These are phyloP conservation scores for Drosophila paracracens DNA, from an alignment of 2,888 invertebrate species.

Conservation along the genomic window DNA sequence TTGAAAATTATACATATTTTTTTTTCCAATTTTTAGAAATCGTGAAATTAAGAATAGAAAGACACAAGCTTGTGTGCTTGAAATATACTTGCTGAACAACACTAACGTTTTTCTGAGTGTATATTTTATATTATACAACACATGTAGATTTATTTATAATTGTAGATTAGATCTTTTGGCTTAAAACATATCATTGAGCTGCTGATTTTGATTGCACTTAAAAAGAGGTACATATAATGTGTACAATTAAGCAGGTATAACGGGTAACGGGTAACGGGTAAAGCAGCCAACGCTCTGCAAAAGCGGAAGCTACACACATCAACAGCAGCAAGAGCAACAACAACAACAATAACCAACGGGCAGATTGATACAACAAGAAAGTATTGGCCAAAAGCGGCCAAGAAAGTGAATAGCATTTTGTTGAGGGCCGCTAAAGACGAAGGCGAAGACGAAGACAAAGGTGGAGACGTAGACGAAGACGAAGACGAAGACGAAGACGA, in stretches of 20 bases:
- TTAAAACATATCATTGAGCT: neutral
- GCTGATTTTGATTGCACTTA: neutral
- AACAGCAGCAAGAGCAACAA: slow-evolving; percentile 18
- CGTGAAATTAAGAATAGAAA: neutral
- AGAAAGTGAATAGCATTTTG: slow-evolving; percentile 57
- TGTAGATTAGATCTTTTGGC: neutral
- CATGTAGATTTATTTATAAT: neutral
- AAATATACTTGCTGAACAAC: neutral
- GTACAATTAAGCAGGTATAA: slow-evolving; percentile 30
- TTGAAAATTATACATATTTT: no score
- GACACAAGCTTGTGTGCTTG: neutral
- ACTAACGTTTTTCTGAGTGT: neutral
- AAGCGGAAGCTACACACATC: slow-evolving; percentile 54
- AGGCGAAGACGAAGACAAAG: slow-evolving; percentile 11
- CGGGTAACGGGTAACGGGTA: slow-evolving; percentile 19
- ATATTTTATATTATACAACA: neutral
- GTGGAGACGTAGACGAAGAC: neutral
- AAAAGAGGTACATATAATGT: neutral
- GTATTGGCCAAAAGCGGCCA: slow-evolving; percentile 59
- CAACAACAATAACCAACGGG: slow-evolving; percentile 8
- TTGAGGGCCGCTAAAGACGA: slow-evolving; percentile 47
- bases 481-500: slow-evolving; percentile 2
- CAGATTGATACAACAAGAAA: slow-evolving; percentile 21
- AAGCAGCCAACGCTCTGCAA: slow-evolving; percentile 11
- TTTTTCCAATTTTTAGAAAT: neutral